A percentile compares a stretch with the other conserved stretches of the same genome.
Evolutionary conservation across 1,140 invertebrate genomes (phyloP).

Genomic region (Tetragnatha versicolor): DNA sequence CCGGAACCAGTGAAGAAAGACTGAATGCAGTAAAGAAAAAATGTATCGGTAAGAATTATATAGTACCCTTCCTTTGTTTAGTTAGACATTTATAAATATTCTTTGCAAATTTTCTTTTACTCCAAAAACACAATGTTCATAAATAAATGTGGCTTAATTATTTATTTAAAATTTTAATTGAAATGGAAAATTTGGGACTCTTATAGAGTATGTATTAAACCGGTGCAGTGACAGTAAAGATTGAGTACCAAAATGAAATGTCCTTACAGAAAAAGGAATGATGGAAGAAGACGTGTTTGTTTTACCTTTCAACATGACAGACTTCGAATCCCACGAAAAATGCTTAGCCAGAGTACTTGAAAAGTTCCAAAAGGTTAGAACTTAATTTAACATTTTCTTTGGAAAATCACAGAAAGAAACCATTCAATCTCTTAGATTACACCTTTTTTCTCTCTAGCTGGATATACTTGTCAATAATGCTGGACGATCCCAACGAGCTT

Average conservation of each 20-base stretch:
- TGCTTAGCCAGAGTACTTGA: slow-evolving; percentile 72
- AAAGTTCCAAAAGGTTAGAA: slow-evolving; percentile 72
- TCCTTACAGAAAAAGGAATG: too few relatives aligned
- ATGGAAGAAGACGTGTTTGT: slow-evolving; percentile 56
- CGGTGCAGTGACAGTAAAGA: too few relatives aligned
- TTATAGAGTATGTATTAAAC: too few relatives aligned
- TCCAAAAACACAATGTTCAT: too few relatives aligned
- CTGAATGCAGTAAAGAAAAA: slow-evolving; percentile 77
- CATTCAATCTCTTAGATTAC: not conserved
- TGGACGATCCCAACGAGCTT: slow-evolving; percentile 79
- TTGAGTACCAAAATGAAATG: too few relatives aligned
- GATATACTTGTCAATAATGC: slow-evolving; percentile 85
- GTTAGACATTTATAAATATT: too few relatives aligned
- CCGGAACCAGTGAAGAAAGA: slow-evolving; percentile 76
- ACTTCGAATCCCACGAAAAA: slow-evolving; percentile 71
- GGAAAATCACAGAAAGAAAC: not conserved
- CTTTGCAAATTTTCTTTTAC: too few relatives aligned
- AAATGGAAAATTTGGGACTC: too few relatives aligned
- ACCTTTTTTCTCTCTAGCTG: slow-evolving; percentile 65
- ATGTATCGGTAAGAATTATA: slow-evolving; percentile 69
- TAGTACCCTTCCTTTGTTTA: too few relatives aligned
- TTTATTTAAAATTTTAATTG: too few relatives aligned
- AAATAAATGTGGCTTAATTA: too few relatives aligned
- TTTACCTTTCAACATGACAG: slow-evolving; percentile 60
- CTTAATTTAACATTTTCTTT: not conserved